Evolutionary conservation across 2,797 vertebrate genomes (phyloP).

Genomic region (Betta splendens): DNA sequence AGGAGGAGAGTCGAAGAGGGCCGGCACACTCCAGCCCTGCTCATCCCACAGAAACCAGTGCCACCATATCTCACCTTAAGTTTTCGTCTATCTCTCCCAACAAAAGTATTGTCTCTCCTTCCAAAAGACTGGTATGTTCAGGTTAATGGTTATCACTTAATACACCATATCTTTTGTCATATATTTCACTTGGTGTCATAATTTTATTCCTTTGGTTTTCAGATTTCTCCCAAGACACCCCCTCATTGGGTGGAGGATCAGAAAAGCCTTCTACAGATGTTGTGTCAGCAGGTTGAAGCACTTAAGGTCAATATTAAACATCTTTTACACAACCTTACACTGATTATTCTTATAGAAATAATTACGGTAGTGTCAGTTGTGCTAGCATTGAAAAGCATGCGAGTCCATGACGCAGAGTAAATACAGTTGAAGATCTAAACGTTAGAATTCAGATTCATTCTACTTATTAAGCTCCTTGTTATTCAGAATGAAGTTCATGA

Average conservation of each 20-base stretch:
- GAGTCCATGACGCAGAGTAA: no score
- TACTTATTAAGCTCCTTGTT: slow-evolving; percentile 27
- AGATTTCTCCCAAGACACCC: slow-evolving; percentile 95
- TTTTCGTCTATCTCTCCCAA: slow-evolving; percentile 89
- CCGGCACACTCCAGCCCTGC: slow-evolving; percentile 82
- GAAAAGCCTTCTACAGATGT: slow-evolving; percentile 91
- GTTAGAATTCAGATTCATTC: neutral
- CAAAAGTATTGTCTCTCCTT: slow-evolving; percentile 87
- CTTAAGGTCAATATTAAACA: slow-evolving; percentile 86
- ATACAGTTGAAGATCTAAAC: no score
- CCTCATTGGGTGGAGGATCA: slow-evolving; percentile 98
- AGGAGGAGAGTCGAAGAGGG: slow-evolving; percentile 53
- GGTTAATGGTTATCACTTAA: neutral
- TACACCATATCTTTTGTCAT: neutral
- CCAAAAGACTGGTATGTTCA: slow-evolving; percentile 87
- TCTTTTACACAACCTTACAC: neutral
- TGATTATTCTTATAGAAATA: neutral
- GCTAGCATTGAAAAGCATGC: no score
- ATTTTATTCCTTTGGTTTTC: slow-evolving; percentile 16
- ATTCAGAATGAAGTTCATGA: slow-evolving; percentile 95
- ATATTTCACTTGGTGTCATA: neutral
- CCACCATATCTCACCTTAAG: slow-evolving; percentile 80
- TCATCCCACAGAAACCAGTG: slow-evolving; percentile 74
- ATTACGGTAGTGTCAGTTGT: no score
- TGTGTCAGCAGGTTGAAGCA: slow-evolving; percentile 95